A percentile compares a stretch with the other conserved stretches of the same genome.
These are phyloP conservation scores for Eurosta solidaginis DNA, from an alignment of 1,140 invertebrate genomes.

Conservation along the genomic window DNA sequence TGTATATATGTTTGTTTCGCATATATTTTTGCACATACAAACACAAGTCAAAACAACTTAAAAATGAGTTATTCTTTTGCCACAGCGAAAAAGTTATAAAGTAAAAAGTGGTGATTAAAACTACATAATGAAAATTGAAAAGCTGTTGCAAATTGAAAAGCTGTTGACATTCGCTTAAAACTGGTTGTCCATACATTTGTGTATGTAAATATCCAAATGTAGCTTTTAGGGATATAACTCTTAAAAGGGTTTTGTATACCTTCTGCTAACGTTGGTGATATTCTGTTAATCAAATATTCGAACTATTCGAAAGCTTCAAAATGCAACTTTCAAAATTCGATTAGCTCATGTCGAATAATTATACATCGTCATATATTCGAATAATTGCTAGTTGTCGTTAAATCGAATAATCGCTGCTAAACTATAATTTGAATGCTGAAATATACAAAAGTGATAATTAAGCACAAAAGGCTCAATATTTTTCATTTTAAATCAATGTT, in stretches of 20 bases:
- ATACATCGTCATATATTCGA: no score
- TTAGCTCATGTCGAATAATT: no score
- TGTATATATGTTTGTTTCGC: neutral
- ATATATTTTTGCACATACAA: neutral
- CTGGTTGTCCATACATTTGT: neutral
- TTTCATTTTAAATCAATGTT: no score
- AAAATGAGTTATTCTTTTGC: neutral
- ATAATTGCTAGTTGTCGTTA: no score
- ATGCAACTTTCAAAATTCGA: no score
- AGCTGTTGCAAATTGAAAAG: neutral
- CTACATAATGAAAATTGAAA: neutral
- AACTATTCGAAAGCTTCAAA: no score
- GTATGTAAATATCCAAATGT: neutral
- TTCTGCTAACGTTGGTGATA: no score
- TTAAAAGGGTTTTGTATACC: neutral
- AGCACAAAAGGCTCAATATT: no score
- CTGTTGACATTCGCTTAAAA: constrained; percentile 14
- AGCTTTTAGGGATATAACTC: neutral
- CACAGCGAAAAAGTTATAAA: neutral
- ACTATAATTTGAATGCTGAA: no score
- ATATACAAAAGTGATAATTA: no score
- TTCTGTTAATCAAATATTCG: no score
- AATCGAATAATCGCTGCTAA: no score
- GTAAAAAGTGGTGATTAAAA: neutral
- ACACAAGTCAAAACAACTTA: neutral